Conservation (phyloP, 2,113 vertebrate species). For the Erythrocercus mccallii region DNA sequence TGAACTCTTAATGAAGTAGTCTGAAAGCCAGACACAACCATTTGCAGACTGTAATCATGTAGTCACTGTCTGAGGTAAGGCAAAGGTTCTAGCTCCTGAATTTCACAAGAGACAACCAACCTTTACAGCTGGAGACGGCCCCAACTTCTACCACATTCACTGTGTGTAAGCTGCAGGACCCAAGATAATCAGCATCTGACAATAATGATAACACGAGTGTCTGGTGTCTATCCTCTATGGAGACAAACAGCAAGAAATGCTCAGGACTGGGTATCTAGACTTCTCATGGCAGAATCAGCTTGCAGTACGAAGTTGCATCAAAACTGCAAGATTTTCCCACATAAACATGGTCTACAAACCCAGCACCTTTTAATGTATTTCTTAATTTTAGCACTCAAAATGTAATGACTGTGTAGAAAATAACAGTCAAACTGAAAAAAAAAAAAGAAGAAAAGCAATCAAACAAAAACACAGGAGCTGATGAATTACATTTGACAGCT, state of each 20-base stretch:
- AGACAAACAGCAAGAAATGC: neutral
- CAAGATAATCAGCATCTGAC: neutral
- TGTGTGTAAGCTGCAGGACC: neutral
- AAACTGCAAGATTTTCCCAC: neutral
- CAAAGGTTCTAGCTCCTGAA: neutral
- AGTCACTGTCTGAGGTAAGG: conserved; percentile 8
- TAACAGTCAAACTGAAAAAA: neutral
- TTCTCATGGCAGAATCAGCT: neutral
- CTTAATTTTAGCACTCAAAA: neutral
- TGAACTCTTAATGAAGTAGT: conserved; percentile 51
- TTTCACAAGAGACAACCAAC: conserved; percentile 41
- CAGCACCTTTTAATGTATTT: neutral
- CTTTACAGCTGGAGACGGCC: neutral
- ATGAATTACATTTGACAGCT: neutral
- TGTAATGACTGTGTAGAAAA: neutral
- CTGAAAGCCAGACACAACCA: conserved; percentile 63
- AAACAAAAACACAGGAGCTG: neutral
- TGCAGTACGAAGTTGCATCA: neutral
- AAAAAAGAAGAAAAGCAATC: neutral
- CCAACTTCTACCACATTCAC: neutral
- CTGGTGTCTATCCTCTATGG: neutral
- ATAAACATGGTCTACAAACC: neutral
- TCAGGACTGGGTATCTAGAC: neutral
- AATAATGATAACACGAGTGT: rapidly evolving
- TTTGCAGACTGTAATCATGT: conserved; percentile 39